Base-by-base conservation (phyloP, 2,113 vertebrate species). In the Amphilophus citrinellus region DNA sequence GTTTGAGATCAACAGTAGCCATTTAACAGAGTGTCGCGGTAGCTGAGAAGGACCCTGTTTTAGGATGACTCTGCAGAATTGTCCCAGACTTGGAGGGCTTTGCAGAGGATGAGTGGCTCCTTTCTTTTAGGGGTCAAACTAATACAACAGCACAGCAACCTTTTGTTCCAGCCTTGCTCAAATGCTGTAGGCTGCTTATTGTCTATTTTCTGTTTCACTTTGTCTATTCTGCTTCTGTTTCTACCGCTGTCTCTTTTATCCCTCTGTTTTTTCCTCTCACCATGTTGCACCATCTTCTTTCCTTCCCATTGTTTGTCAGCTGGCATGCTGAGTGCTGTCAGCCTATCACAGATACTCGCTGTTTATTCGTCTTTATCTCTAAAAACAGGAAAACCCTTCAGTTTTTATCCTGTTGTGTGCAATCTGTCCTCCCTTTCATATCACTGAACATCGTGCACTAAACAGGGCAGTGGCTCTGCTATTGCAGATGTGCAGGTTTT, bases 41-140 rank as follows among this genome's bases (percentile, higher is more conserved):
- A 63, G 61, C 20, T 22, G 76, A 47, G 71, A 58, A 83, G 42
- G 84, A 59, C 61, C 44, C 35, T 47, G 63, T 84, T 87, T 90
- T 83, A 84, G 76, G 10, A 79, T 95, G 95, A 96, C 94, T 92
- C 82, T 91, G 94, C 93, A 93, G 82, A 92, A 87, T 86, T 80
- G 76, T 84, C 65, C 71, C 17, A 81, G 77, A 56, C 84, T 81
- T 22, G 20, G 75, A 61, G 50, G 18, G 47, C 44, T 88, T 87
- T 88, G 27, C 71, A 14, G 76, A 79, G 84, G 65, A 82, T 73
- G 76, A 90, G 85, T 24, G 15, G 83, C 81, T 89, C 47, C 82
- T 83, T 84, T 91, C 50, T 84, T 59, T 79, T 87, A 84, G 84
- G 86, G 89, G 90, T 91, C 84, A 77, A 83, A 62, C 84, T 88